Base-by-base conservation (phyloP, 2,888 invertebrate genomes). In the Meteorus cinctellus region DNA sequence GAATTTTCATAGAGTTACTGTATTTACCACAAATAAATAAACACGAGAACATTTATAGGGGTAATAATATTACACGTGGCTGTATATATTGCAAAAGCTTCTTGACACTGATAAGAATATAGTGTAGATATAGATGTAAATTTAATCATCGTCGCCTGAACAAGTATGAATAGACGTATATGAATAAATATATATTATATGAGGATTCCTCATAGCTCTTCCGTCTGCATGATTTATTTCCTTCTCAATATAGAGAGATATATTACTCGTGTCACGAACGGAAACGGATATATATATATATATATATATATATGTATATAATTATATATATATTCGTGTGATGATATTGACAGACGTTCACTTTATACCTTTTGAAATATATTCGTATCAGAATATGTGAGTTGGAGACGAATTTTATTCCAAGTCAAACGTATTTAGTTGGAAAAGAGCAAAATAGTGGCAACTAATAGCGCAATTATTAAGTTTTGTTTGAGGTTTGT, bases 211-310 rank as follows among this genome's bases (percentile, higher is more conserved):
- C 19, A n/a, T 55, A 55, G 55, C 19, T 55, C 55, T 55, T 55
- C 2, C 55, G 19, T 55, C 55, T 55, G 55, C 19, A 55, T 55
- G 55, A 55, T 55, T 48, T 48, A 19, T 55, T 55, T 55, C 55
- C 2, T 55, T 24, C 24, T 24, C 55, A 55, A 55, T 55, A 55
- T 55, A 0, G 6, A 8, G 4, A 8, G 10, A 55, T 55, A 55
- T 19, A 55, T 55, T 19, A 55, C 55, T 55, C 55, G 19, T 55
- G 55, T 19, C 55, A 55, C n/a, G 8, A 34, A 34, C 34, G 34
- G 34, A 34, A 6, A 34, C 34, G 34, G 24, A 24, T 24, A 24
- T 24, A 0, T 24, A 48, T 5, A 48, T 34, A 8, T 6, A 8
- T 34, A 34, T 48, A 16, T 48, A n/a, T n/a, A 48, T 48, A 24